Conservation (phyloP, 2,888 invertebrate genomes). For the Pegoplata infirma region DNA sequence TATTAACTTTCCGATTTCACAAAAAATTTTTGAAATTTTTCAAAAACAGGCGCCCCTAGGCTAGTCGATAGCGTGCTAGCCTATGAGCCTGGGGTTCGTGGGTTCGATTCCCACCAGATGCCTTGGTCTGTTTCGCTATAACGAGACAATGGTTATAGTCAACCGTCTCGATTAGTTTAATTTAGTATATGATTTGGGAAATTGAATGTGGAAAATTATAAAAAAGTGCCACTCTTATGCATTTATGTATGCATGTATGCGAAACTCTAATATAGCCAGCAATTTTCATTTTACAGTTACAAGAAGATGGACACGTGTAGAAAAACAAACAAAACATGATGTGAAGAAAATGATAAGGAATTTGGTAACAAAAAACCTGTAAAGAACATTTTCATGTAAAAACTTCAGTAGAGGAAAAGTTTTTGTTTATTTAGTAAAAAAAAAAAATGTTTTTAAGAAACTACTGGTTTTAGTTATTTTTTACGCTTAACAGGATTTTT, state of each 20-base stretch:
- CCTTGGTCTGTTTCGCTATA: no score
- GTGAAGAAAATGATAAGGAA: conserved; percentile 11
- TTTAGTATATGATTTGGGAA: no score
- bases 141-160: no score
- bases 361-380: background rate
- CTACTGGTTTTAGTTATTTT: conserved; percentile 10
- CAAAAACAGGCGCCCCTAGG: no score
- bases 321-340: conserved; percentile 23
- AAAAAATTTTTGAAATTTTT: no score
- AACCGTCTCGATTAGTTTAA: no score
- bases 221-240: no score
- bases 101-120: no score
- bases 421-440: conserved; percentile 1
- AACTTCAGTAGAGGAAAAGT: background rate
- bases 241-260: background rate
- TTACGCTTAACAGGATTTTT: background rate
- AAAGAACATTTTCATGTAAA: conserved; percentile 24
- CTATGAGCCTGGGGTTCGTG: no score
- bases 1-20: no score
- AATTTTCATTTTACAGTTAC: conserved; percentile 58
- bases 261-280: conserved; percentile 20
- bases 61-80: no score
- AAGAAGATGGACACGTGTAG: conserved; percentile 57
- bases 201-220: no score
- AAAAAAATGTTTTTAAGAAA: background rate